Base-by-base conservation (phyloP, 2,888 invertebrate species). In the Meganola albula region DNA sequence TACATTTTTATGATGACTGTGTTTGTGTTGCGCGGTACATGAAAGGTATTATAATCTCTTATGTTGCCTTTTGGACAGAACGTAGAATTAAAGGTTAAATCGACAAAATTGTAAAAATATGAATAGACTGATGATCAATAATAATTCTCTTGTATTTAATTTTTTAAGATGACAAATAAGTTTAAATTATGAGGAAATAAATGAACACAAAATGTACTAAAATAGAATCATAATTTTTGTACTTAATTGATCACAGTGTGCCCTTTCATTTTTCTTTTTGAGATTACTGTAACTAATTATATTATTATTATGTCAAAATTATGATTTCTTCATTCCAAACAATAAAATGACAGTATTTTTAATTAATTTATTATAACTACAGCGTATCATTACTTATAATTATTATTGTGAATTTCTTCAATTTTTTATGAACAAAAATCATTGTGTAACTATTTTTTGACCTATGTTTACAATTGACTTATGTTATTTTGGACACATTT, bases 101-200 rank as follows among this genome's bases (percentile, higher is more conserved):
- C 76, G 77, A 82, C 83, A 82, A 83, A 83, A 84, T 80, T 78
- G 76, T 77, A 78, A 80, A 80, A 77, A 80, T 85, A 84, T 79
- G 79, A 82, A 85, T 83, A 85, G 85, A 85, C 85, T 85, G 85
- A 85, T 82, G 76, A 75, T 82, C 78, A 82, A 80, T 84, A 77
- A 83, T 78, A 76, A 79, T 77, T 73, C 76, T 75, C 76, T 77
- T 75, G 74, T 83, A 80, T 82, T 82, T 84, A 83, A 82, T 82
- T 83, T 84, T 83, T 73, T 82, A 83, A 76, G 76, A 71, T 77
- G 84, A 85, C 84, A 83, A 82, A 75, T 83, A 80, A 74, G 74
- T 74, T 73, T 71, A 78, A 82, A 83, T 79, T 77, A 83, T 82
- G 78, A 67, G 69, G 58, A 67, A 59, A 63, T 55, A 55, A 53